phyloP scores from a whole-genome alignment of 2,113 vertebrate species.

The Chaetodon trifascialis region DNA sequence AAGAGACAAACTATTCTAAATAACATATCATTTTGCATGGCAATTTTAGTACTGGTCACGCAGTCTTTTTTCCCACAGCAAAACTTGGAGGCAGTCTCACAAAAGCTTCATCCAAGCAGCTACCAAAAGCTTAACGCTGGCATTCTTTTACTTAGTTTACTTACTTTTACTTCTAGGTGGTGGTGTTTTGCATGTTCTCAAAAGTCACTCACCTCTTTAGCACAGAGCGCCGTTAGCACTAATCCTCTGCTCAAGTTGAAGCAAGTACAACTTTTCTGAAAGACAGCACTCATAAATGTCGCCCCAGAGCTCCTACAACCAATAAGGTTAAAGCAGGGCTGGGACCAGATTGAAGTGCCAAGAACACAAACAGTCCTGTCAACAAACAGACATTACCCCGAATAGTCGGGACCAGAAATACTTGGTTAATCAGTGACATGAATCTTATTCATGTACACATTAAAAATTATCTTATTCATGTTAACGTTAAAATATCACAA shows the following conservation, averaged over 20 bases:
- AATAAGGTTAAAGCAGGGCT: slow-evolving; percentile 4
- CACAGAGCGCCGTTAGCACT: neutral
- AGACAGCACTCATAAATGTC: slow-evolving; percentile 14
- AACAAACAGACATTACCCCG: neutral
- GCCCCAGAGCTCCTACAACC: slow-evolving; percentile 2
- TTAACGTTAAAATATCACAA: too few species aligned
- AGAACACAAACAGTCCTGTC: neutral
- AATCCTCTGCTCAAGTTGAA: slow-evolving; percentile 38
- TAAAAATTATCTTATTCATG: neutral
- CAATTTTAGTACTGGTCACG: neutral
- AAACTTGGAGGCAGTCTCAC: neutral
- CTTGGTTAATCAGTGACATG: too few species aligned
- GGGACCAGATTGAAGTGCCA: neutral
- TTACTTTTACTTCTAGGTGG: slow-evolving; percentile 2
- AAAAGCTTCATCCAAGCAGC: neutral
- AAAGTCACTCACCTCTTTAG: slow-evolving; percentile 35
- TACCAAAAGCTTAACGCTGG: neutral
- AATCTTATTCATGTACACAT: too few species aligned
- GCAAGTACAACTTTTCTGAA: slow-evolving; percentile 36
- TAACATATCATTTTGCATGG: neutral
- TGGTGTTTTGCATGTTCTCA: slow-evolving; percentile 20
- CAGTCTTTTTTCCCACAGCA: neutral
- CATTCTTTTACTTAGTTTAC: slow-evolving; percentile 1
- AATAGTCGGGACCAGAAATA: too few species aligned
- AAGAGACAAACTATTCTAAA: neutral